Percentiles rank a stretch among this genome's conserved stretches.
Evolutionary conservation across 1,140 invertebrate species (phyloP).

Genomic region (Pygmarrhopalites habei): DNA sequence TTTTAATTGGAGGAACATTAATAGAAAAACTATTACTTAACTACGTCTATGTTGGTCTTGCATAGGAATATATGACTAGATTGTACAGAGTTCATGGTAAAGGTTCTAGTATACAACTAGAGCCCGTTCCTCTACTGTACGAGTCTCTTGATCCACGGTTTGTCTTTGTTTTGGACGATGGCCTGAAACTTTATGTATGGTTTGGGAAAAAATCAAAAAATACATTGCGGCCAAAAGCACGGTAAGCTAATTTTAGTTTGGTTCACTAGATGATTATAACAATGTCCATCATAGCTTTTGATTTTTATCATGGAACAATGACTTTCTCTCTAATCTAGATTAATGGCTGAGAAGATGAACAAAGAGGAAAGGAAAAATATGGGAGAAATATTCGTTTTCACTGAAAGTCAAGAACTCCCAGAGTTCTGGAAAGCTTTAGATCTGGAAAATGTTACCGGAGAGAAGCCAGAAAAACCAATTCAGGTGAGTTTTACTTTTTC

Average conservation of each 20-base stretch:
- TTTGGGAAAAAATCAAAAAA: slow-evolving; percentile 84
- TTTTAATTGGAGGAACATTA: too few relatives aligned
- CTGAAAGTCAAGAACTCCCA: slow-evolving; percentile 68
- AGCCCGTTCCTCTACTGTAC: slow-evolving; percentile 67
- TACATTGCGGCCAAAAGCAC: slow-evolving; percentile 87
- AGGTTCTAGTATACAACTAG: slow-evolving; percentile 81
- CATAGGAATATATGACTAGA: slow-evolving; percentile 67
- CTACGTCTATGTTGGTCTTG: background rate
- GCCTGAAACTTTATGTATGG: slow-evolving; percentile 85
- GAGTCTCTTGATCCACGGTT: slow-evolving; percentile 78
- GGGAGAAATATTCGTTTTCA: slow-evolving; percentile 79
- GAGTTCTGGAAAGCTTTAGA: slow-evolving; percentile 77
- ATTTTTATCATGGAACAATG: slow-evolving; percentile 8
- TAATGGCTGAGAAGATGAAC: slow-evolving; percentile 97
- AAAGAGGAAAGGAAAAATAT: slow-evolving; percentile 96
- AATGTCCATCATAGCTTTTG: background rate
- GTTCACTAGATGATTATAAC: background rate
- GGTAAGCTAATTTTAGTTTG: slow-evolving; percentile 41
- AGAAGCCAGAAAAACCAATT: slow-evolving; percentile 40
- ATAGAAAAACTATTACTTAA: background rate
- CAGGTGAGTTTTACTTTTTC: too few relatives aligned
- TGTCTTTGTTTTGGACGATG: slow-evolving; percentile 87
- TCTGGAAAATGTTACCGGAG: slow-evolving; percentile 45
- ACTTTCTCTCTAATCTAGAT: slow-evolving; percentile 45
- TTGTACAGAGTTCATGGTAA: slow-evolving; percentile 84